Evolutionary conservation across 2,797 vertebrate genomes (phyloP).

Genomic region (Lacerta agilis): DNA sequence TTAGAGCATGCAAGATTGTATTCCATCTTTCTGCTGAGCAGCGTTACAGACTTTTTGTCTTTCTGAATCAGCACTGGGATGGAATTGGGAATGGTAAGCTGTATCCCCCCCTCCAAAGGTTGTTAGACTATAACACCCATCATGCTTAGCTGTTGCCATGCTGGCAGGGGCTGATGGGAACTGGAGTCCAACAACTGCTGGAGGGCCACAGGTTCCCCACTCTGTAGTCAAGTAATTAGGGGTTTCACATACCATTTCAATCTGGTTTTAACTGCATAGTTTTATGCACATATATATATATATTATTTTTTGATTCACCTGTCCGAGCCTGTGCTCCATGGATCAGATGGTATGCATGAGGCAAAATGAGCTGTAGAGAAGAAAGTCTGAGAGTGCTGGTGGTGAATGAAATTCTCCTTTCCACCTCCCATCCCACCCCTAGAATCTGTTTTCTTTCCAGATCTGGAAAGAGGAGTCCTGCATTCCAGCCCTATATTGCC

Average conservation of each 20-base stretch:
- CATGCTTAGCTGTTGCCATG: background rate
- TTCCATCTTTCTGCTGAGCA: background rate
- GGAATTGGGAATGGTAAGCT: background rate
- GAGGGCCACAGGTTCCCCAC: no score
- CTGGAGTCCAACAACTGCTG: no score
- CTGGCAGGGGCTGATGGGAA: background rate
- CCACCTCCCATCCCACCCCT: background rate
- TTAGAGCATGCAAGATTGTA: background rate
- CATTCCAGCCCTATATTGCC: background rate
- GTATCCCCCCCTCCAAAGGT: background rate
- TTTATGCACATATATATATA: background rate
- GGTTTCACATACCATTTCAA: background rate
- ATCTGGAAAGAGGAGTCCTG: background rate
- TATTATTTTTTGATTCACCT: background rate
- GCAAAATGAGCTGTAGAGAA: background rate
- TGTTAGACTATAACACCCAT: background rate
- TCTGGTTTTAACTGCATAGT: background rate
- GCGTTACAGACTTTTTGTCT: background rate
- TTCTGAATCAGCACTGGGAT: background rate
- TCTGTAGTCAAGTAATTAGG: no score
- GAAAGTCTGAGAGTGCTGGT: background rate
- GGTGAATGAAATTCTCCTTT: background rate
- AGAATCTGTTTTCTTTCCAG: background rate
- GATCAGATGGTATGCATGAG: background rate
- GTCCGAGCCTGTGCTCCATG: background rate